Base-by-base conservation (phyloP, 37 sponge, comb jelly and placozoan genomes). In the Petrosia ficiformis region DNA sequence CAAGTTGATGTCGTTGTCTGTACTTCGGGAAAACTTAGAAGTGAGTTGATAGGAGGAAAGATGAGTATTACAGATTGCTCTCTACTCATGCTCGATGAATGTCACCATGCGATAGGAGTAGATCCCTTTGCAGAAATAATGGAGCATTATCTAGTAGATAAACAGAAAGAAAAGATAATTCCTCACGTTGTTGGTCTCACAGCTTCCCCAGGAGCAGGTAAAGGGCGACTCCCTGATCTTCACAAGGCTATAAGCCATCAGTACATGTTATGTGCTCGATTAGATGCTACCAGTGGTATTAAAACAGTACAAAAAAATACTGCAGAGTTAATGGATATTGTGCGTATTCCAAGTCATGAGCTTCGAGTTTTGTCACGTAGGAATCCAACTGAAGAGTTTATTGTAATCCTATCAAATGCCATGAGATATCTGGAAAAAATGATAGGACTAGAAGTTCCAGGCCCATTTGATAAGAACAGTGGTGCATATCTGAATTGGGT, bases 141-240 rank as follows among this genome's bases (percentile, higher is more conserved):
- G 88, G 56, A 68, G 43, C 10, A 40, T n/a, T 82, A 87, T 58
- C 29, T 87, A 21, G 42, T 70, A 33, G 33, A n/a, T 25, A 80
- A 77, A 40, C 16, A 40, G 6, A 54, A 59, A 38, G 16, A 6
- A 31, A 43, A 26, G 1, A 42, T 33, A 34, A 59, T 72, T 31
- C 85, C 85, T 26, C 90, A 80, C 67, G 68, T 89, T 1, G 40
- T 89, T 22, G 90, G 90, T 2, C 57, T 89, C 57, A 89, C 90
- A 60, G 90, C 90, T 39, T 84, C 90, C 33, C 90, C 90, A 42
- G 90, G 90, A 43, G 90, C 90, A 33, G 90, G 90, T 21, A 68
- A 77, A 0, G 79, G 59, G 26, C 72, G 64, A 29, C 21, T 41
- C 11, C 60, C 66, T 42, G 57, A 30, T 16, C 19, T 54, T 30